Conservation (phyloP, 2,888 invertebrate genomes). For the Philhelius pedissequus region DNA sequence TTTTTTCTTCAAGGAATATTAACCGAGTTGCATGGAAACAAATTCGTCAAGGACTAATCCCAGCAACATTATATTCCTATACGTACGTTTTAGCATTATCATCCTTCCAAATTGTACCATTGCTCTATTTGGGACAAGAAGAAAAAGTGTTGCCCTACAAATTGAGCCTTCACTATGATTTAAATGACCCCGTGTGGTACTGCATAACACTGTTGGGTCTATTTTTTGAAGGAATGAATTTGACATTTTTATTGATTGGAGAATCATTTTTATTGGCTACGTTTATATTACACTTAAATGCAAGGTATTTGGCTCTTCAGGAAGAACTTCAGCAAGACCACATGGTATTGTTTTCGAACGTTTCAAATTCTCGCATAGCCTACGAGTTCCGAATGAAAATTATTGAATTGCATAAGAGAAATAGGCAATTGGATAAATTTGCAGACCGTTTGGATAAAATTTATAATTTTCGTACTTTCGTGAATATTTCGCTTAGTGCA, state of each 20-base stretch:
- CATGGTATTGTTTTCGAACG: neutral
- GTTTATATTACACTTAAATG: constrained; percentile 74
- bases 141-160: constrained; percentile 72
- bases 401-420: constrained; percentile 69
- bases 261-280: constrained; percentile 74
- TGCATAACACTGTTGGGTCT: constrained; percentile 69
- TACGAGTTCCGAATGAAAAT: constrained; percentile 70
- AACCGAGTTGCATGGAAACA: constrained; percentile 58
- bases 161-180: constrained; percentile 72
- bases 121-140: constrained; percentile 70
- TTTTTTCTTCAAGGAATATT: no score
- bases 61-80: constrained; percentile 71
- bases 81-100: constrained; percentile 71
- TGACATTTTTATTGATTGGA: constrained; percentile 71
- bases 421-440: constrained; percentile 72
- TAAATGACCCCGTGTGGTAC: constrained; percentile 68
- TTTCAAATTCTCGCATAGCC: constrained; percentile 50
- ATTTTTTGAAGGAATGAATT: constrained; percentile 70
- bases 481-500: constrained; percentile 73
- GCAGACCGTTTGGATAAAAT: constrained; percentile 71
- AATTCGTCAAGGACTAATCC: constrained; percentile 71
- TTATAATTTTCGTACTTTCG: constrained; percentile 74
- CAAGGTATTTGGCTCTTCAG: constrained; percentile 71
- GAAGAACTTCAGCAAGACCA: constrained; percentile 70
- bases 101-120: constrained; percentile 69